These are phyloP conservation scores for Drosophila longiperda DNA, from an alignment of 2,888 invertebrate species.

Conservation along the genomic window DNA sequence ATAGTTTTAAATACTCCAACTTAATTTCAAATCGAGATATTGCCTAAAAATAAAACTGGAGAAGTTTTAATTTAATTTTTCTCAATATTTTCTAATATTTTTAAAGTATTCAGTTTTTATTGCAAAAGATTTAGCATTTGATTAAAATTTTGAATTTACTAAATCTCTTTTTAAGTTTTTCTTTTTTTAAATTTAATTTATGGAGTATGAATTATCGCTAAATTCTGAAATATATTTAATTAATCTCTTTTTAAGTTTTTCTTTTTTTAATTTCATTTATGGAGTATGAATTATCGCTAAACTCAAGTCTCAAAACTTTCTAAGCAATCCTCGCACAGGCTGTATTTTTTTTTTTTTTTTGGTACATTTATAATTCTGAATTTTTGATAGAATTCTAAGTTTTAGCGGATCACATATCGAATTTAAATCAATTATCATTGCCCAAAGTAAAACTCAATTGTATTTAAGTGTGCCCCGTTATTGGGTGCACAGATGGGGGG, in stretches of 20 bases:
- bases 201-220: background rate
- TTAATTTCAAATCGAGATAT: background rate
- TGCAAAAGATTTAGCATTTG: background rate
- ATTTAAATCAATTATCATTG: constrained; percentile 81
- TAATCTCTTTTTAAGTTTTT: background rate
- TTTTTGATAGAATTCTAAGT: constrained; percentile 34
- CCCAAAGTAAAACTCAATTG: constrained; percentile 44
- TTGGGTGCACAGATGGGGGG: constrained; percentile 2
- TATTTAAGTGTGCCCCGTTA: constrained; percentile 12
- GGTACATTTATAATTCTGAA: background rate
- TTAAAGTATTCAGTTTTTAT: background rate
- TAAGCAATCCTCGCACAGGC: constrained; percentile 31
- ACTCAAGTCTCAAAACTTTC: constrained; percentile 2
- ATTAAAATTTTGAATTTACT: background rate
- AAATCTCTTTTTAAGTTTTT: background rate
- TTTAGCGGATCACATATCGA: constrained; percentile 82
- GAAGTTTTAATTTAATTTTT: background rate
- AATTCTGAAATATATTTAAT: background rate
- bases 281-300: background rate
- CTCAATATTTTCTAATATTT: background rate
- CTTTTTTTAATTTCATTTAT: background rate
- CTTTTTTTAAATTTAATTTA: background rate
- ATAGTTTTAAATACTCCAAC: background rate
- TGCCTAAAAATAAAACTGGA: background rate
- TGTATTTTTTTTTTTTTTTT: constrained; percentile 24